Evolutionary conservation across 2,888 invertebrate genomes (phyloP), one percentile per base, ranked within the genome.

Genomic region (Ornithoptera priamus): DNA sequence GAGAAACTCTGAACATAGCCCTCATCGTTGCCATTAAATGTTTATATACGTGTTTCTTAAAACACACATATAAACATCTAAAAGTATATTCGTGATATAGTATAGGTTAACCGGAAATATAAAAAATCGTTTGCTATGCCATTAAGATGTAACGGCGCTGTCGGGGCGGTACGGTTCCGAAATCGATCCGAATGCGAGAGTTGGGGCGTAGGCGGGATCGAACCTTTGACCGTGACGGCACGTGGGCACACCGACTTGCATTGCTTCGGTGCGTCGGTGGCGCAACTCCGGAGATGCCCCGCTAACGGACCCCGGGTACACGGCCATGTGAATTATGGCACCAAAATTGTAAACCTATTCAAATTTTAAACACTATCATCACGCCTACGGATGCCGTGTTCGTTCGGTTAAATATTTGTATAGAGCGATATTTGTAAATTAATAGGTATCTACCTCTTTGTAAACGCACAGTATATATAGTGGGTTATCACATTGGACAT

Each of bases 211-310:
- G 67, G 74, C 73, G 73, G 36, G 65, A 50, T 59, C 76, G 78
- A 76, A 80, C 80, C 75, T 74, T 77, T 80, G 78, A 80, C 78
- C 78, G 78, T 67, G 71, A 39, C 39, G 70, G 67, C 69, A 72
- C 74, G 76, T 75, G 76, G 73, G 73, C 69, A 67, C 67, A 66
- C 39, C 62, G 59, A 67, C 62, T 79, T 79, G 84, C 84, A 83
- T 83, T 36, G 15, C 42, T 20, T 15, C 22, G 5, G 15, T 30
- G 30, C 30, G 8, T n/a, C 62, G 15, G 20, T 69, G 65, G 65
- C 65, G 62, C 65, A 20, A 6, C 42, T 62, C 62, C 65, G 57
- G 69, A 70, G 65, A 66, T 69, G 39, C 39, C 39, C 39, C 39
- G 39, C 39, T 39, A 39, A 39, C 39, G 39, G 39, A 8, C 7